Conservation (phyloP, 2,797 vertebrate species). For the Lacerta agilis region DNA sequence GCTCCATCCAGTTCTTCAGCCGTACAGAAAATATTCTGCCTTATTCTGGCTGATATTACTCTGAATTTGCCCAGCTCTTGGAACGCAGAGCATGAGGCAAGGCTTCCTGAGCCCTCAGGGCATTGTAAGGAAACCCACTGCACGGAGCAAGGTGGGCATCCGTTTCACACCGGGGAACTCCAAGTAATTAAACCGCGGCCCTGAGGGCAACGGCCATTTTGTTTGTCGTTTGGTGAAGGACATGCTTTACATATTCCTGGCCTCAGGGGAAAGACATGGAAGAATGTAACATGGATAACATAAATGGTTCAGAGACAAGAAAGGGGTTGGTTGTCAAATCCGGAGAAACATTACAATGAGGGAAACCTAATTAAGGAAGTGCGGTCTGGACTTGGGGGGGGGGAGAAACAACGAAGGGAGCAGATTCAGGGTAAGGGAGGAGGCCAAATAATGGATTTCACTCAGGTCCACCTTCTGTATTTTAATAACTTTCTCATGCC, state of each 20-base stretch:
- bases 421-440: background rate
- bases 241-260: background rate
- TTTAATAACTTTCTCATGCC: too few species aligned
- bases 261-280: background rate
- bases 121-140: background rate
- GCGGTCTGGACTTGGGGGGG: background rate
- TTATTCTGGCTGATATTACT: background rate
- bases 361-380: background rate
- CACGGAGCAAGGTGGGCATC: background rate
- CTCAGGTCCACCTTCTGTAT: too few species aligned
- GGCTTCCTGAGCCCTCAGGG: background rate
- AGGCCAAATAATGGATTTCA: background rate
- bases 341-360: background rate
- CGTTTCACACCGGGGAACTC: background rate
- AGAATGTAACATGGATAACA: background rate
- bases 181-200: background rate
- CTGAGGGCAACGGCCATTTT: background rate
- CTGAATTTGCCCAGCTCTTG: background rate
- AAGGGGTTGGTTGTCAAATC: background rate
- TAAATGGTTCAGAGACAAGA: background rate
- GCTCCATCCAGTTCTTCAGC: background rate
- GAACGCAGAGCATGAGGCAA: background rate
- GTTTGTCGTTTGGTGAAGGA: background rate
- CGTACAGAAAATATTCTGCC: background rate
- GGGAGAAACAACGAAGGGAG: background rate